phyloP scores from a whole-genome alignment of 2,888 invertebrate species.

The Entomobrya multifasciata region DNA sequence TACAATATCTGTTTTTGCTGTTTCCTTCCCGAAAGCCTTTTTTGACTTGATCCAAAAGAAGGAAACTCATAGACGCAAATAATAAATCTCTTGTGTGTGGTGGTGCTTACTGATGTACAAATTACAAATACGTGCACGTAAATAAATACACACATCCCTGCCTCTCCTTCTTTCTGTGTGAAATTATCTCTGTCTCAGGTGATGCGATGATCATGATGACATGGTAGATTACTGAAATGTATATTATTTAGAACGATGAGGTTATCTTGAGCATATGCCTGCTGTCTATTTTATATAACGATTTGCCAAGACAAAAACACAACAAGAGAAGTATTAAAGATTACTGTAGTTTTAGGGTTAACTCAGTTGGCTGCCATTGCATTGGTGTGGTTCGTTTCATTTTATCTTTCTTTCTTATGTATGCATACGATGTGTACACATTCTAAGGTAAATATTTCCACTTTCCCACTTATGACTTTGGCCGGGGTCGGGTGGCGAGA shows the following conservation, averaged over 20 bases:
- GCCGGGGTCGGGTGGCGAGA: too few relatives aligned
- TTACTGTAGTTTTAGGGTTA: constrained; percentile 25
- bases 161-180: background rate
- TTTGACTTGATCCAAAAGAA: too few relatives aligned
- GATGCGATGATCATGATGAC: background rate
- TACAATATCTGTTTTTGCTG: too few relatives aligned
- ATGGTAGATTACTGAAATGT: constrained; percentile 12
- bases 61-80: constrained; percentile 2
- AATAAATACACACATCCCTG: background rate
- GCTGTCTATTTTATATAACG: background rate
- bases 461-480: constrained; percentile 41
- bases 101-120: background rate
- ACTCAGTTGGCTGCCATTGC: constrained; percentile 3
- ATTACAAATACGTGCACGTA: background rate
- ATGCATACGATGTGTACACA: constrained; percentile 24
- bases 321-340: constrained; percentile 23
- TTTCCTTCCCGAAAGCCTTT: background rate
- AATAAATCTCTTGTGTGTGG: background rate
- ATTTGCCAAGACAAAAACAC: constrained; percentile 36
- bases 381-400: background rate
- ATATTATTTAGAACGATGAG: constrained; percentile 26
- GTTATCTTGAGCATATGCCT: constrained; percentile 41
- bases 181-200: constrained; percentile 13
- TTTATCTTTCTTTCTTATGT: background rate
- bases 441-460: constrained; percentile 32